Conservation (phyloP, 1,140 invertebrate genomes). For the Coptotermes formosanus region DNA sequence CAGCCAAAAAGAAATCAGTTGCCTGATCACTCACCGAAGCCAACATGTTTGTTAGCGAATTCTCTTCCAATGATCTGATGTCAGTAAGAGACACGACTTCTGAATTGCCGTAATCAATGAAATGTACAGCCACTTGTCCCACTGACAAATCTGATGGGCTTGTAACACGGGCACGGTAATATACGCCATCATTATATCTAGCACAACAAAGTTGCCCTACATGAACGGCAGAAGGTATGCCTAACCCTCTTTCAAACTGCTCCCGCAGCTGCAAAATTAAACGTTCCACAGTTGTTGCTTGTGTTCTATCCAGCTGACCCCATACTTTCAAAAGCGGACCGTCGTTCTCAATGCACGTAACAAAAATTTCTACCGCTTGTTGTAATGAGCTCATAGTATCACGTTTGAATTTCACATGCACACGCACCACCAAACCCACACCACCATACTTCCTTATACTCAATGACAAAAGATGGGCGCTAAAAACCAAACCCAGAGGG, state of each 20-base stretch:
- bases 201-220: slow-evolving; percentile 60
- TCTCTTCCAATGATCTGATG: slow-evolving; percentile 55
- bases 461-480: too few relatives aligned
- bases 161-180: slow-evolving; percentile 60
- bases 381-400: neutral
- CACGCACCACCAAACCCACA: too few relatives aligned
- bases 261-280: slow-evolving; percentile 45
- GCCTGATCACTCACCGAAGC: slow-evolving; percentile 53
- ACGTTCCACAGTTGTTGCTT: slow-evolving; percentile 55
- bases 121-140: slow-evolving; percentile 57
- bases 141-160: slow-evolving; percentile 48
- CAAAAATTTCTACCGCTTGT: slow-evolving; percentile 43
- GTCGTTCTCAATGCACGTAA: slow-evolving; percentile 65
- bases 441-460: too few relatives aligned
- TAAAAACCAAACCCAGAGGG: too few relatives aligned
- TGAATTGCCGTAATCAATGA: slow-evolving; percentile 70
- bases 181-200: slow-evolving; percentile 61
- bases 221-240: slow-evolving; percentile 46
- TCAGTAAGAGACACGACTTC: slow-evolving; percentile 55
- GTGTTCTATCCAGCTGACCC: slow-evolving; percentile 59
- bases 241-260: slow-evolving; percentile 46
- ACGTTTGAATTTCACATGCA: neutral
- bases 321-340: slow-evolving; percentile 65
- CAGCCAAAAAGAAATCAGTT: slow-evolving; percentile 56
- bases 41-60: slow-evolving; percentile 47